Base-by-base conservation (phyloP, 2,797 vertebrate species). In the Pangasius djambal region DNA sequence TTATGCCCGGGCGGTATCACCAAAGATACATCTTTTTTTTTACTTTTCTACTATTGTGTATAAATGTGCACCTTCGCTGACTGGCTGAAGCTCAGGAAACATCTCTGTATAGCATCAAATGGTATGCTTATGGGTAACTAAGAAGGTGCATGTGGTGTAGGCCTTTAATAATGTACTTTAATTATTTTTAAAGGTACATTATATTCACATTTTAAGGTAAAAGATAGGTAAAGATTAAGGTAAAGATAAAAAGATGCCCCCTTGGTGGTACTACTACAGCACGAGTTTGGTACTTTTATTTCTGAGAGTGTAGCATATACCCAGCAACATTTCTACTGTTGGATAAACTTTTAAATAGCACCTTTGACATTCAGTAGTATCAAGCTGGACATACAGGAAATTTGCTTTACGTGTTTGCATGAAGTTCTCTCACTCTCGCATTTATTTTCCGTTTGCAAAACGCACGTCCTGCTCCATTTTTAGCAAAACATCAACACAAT, bases 401-500 rank as follows among this genome's bases (percentile, higher is more conserved):
- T 63, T 65, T 83, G 82, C 37, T 83, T 31, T 5, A 48, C 12
- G 28, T 65, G 82, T 61, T 61, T 83, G 3, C 28, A 69, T 31
- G 31, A 67, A 52, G 65, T 85, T 25, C 44, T 12, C 55, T 61
- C 34, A 37, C 2, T 59, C 31, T 63, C 6, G 3, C 3, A 57
- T 52, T 83, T 63, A 40, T 87, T 81, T 69, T 69, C 34, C 1
- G 37, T 55, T 34, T 48, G 25, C 69, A 69, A 69, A 59, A 85
- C 15, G 2, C 48, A 87, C 12, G 44, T 28, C 44, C 44, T 25
- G 20, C 77, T 70, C 50, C 34, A 70, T 82, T 57, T 87, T 70
- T 55, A 81, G 77, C 63, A 74, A 88, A 84, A 84, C 25, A 75
- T 63, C 69, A 84, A 63, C 79, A 88, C 79, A 7, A 7, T 83